These are phyloP conservation scores for Catharus minimus DNA, from an alignment of 2,113 vertebrate species.

Conservation along the genomic window DNA sequence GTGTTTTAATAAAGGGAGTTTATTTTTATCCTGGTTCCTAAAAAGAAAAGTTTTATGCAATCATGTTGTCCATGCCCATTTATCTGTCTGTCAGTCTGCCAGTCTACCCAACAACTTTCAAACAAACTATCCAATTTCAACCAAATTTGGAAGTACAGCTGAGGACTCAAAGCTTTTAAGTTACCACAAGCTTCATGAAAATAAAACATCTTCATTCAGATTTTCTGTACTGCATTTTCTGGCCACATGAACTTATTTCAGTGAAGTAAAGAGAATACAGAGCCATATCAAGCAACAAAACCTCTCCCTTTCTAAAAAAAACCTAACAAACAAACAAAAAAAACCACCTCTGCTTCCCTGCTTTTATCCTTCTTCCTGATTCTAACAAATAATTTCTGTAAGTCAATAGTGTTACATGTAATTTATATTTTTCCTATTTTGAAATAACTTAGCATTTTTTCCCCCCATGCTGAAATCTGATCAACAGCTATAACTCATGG, in stretches of 20 bases:
- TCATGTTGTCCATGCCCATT: neutral
- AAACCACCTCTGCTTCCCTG: neutral
- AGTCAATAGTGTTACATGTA: neutral
- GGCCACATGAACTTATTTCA: neutral
- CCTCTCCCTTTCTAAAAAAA: accelerated
- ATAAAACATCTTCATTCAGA: neutral
- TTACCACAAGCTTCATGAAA: neutral
- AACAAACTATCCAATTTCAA: neutral
- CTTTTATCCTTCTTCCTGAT: neutral
- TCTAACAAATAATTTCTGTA: neutral
- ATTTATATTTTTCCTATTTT: neutral
- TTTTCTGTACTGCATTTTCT: neutral
- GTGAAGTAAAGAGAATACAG: neutral
- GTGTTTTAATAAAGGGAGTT: neutral
- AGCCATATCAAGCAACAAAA: neutral
- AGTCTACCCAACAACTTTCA: neutral
- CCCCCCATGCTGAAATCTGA: neutral
- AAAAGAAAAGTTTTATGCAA: neutral
- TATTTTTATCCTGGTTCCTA: slow-evolving; percentile 16
- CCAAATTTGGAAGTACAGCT: neutral
- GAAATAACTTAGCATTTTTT: neutral
- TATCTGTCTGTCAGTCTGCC: neutral
- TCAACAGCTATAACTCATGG: neutral
- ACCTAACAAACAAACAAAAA: too few species aligned
- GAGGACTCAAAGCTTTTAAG: neutral